These are phyloP conservation scores for Porites divaricata DNA, from an alignment of 92 coral and sea anemone species.

Conservation along the genomic window DNA sequence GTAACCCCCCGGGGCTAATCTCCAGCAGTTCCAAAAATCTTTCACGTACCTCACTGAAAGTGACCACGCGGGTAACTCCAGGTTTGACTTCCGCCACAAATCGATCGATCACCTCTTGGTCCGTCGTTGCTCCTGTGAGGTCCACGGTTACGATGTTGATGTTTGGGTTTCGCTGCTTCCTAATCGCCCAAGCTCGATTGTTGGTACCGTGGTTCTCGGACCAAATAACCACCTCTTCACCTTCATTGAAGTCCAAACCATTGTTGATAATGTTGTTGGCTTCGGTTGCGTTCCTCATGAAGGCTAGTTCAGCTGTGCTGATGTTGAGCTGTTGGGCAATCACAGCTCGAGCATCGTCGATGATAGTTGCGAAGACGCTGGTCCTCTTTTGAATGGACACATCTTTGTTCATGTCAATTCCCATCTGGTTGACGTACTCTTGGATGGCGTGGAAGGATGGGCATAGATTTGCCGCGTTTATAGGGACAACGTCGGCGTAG, in stretches of 20 bases:
- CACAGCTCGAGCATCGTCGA: slow-evolving; percentile 46
- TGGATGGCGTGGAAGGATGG: slow-evolving; percentile 39
- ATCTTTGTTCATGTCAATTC: slow-evolving; percentile 31
- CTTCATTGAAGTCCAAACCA: slow-evolving; percentile 39
- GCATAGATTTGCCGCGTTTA: slow-evolving; percentile 34
- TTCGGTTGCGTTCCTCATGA: slow-evolving; percentile 53
- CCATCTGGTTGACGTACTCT: slow-evolving; percentile 14
- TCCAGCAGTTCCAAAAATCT: background rate
- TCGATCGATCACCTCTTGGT: slow-evolving; percentile 11
- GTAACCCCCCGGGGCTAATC: too few relatives aligned
- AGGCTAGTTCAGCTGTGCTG: slow-evolving; percentile 26
- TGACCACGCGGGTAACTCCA: background rate
- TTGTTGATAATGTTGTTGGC: slow-evolving; percentile 56
- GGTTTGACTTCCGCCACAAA: background rate
- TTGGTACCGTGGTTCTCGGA: slow-evolving; percentile 60
- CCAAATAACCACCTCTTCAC: slow-evolving; percentile 61
- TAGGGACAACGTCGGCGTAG: background rate
- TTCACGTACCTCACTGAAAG: background rate
- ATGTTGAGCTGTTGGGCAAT: slow-evolving; percentile 62
- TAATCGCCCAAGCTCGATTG: slow-evolving; percentile 36
- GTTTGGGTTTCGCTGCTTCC: background rate
- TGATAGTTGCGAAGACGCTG: slow-evolving; percentile 20
- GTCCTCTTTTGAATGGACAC: slow-evolving; percentile 46
- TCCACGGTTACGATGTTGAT: background rate
- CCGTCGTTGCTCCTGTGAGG: slow-evolving; percentile 26